These are phyloP conservation scores for Mobula hypostoma DNA, from an alignment of 2,113 vertebrate species.

Conservation along the genomic window DNA sequence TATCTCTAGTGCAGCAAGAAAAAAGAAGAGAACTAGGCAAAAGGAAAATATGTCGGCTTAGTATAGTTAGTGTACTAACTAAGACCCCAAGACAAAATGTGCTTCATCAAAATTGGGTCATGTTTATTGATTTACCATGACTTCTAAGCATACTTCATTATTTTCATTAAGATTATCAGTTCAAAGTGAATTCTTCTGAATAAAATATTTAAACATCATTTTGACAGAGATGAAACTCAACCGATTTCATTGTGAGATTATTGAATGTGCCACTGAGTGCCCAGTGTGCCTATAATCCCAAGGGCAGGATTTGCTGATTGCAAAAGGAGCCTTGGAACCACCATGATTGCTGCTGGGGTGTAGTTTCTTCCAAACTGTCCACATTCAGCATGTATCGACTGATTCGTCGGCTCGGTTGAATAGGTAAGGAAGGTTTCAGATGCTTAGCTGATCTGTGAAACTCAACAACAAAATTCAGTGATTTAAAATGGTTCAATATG, in stretches of 20 bases:
- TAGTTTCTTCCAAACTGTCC: not conserved
- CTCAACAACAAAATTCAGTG: not conserved
- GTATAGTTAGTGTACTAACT: not conserved
- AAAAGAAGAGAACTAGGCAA: not conserved
- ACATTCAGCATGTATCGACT: not conserved
- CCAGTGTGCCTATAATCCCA: not conserved
- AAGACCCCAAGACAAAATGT: not conserved
- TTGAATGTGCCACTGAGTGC: not conserved
- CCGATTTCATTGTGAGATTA: not conserved
- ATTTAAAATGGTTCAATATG: not conserved
- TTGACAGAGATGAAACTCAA: conserved; percentile 9
- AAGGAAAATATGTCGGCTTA: not conserved
- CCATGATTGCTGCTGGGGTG: not conserved
- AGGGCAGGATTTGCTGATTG: not conserved
- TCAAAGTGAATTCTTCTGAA: not conserved
- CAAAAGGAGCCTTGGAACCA: not conserved
- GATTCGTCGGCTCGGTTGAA: not conserved
- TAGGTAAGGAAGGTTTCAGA: not conserved
- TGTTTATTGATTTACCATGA: not conserved
- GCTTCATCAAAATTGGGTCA: not conserved
- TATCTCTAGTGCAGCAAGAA: not conserved
- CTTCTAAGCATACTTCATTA: not conserved
- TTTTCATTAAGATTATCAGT: conserved; percentile 27
- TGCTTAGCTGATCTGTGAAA: not conserved
- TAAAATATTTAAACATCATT: not conserved